Evolutionary conservation across 1,140 invertebrate genomes (phyloP), one percentile per base, ranked within the genome.

Genomic region (Brachionus rotundiformis): DNA sequence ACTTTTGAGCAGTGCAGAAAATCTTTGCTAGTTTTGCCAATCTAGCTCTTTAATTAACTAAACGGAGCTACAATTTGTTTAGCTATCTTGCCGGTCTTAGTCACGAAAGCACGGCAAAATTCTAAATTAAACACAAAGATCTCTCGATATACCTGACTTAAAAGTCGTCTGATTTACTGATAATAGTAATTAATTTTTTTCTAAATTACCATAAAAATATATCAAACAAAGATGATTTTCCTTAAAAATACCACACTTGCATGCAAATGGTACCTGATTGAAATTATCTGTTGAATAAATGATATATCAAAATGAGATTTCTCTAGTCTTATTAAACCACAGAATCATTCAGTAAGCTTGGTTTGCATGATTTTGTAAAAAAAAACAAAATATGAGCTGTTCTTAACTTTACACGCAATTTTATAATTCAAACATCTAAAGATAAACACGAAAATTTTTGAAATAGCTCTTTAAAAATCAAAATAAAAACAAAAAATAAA

Each of bases 331-430:
- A 54, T 54, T 54, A 23, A 54, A 23, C 47, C 8, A 54, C 47
- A 54, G 47, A 54, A 54, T 54, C 47, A 54, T 16, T 54, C 33
- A 33, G 36, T 68, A 68, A 68, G 36, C 63, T 68, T 63, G 61
- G 61, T 10, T 68, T 68, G 63, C 63, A 68, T 68, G 63, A 68
- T 68, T 68, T 68, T 36, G 27, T 36, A 36, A 68, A 33, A 68
- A 31, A 63, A 31, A 63, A 63, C 29, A 63, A 29, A 63, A 63
- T 63, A 29, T 63, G 61, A 63, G 61, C 63, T 68, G 63, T 68
- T 68, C 63, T 68, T 68, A 68, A 68, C 63, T 68, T 68, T 68
- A 68, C 63, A 68, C 63, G 63, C 63, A 68, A 68, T 68, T 63
- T 63, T 63, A 29, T 63, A 63, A 29, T 63, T 68, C 63, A 68